A percentile compares a stretch with the other conserved stretches of the same genome.
These are phyloP conservation scores for Patella depressa DNA, from an alignment of 2,888 invertebrate genomes.

Conservation along the genomic window DNA sequence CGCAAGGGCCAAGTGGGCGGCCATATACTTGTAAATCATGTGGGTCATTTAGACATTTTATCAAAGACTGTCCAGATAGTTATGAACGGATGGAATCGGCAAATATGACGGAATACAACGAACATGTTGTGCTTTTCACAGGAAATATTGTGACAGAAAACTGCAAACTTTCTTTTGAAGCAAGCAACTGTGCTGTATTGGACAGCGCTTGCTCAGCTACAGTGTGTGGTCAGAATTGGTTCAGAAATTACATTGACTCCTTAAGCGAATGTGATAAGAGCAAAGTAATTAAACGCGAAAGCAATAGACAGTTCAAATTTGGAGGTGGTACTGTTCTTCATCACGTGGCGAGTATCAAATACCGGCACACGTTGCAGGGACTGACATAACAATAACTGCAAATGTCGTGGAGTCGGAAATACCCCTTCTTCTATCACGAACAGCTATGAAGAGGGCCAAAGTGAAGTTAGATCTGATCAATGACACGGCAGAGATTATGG, in stretches of 20 bases:
- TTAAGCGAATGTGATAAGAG: conserved; percentile 15
- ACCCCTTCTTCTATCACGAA: conserved; percentile 30
- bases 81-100: conserved; percentile 29
- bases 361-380: conserved; percentile 32
- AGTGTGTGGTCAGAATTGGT: conserved; percentile 34
- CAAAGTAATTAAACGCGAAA: conserved; percentile 20
- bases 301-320: conserved; percentile 32
- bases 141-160: conserved; percentile 28
- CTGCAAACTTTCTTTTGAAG: conserved; percentile 27
- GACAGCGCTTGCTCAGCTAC: conserved; percentile 36
- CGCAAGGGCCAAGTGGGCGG: conserved; percentile 1
- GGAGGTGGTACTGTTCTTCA: conserved; percentile 32
- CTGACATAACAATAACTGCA: conserved; percentile 27
- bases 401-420: conserved; percentile 35
- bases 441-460: conserved; percentile 33
- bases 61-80: conserved; percentile 31
- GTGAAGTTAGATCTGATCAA: conserved; percentile 36
- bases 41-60: conserved; percentile 33
- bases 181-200: conserved; percentile 33
- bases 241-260: conserved; percentile 30
- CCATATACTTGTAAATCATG: conserved; percentile 17
- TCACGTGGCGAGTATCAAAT: conserved; percentile 28
- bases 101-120: conserved; percentile 16
- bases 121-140: conserved; percentile 35
- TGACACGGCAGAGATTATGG: conserved; percentile 38